Percentiles rank a stretch among this genome's conserved stretches.
Conservation (phyloP, 2,113 vertebrate species). For the Sminthopsis crassicaudata region DNA sequence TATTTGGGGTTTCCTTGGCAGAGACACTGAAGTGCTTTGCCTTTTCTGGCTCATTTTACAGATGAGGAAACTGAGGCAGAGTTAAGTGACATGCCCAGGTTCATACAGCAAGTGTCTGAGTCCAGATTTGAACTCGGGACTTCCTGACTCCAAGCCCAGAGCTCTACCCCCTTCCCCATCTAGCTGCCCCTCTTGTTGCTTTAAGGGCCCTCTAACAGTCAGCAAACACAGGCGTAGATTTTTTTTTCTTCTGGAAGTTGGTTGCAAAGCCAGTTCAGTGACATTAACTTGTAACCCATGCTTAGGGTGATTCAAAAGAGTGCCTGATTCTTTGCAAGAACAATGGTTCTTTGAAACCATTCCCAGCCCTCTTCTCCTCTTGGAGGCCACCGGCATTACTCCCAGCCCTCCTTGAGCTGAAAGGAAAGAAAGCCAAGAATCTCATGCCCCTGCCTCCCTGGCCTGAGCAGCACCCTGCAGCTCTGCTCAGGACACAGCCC, state of each 20-base stretch:
- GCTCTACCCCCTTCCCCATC: neutral
- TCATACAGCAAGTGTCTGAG: neutral
- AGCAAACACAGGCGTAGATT: neutral
- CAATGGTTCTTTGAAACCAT: neutral
- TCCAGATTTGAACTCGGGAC: neutral
- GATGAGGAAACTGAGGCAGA: neutral
- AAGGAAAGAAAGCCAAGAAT: neutral
- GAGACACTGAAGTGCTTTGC: neutral
- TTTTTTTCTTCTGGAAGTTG: neutral
- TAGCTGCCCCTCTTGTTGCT: neutral
- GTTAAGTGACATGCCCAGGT: neutral
- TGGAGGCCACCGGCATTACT: neutral
- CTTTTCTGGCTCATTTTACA: neutral
- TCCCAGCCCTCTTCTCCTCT: neutral
- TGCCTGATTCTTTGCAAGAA: neutral
- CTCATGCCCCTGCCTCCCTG: neutral
- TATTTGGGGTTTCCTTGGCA: neutral
- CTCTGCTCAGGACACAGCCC: neutral
- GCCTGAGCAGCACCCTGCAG: neutral
- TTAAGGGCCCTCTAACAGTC: neutral
- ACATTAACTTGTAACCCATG: neutral
- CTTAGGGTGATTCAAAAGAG: neutral
- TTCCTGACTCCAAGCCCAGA: neutral
- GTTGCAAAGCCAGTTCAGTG: neutral
- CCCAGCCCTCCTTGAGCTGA: neutral